Evolutionary conservation across 2,888 invertebrate genomes (phyloP).

Genomic region (Coleophora flavipennella): DNA sequence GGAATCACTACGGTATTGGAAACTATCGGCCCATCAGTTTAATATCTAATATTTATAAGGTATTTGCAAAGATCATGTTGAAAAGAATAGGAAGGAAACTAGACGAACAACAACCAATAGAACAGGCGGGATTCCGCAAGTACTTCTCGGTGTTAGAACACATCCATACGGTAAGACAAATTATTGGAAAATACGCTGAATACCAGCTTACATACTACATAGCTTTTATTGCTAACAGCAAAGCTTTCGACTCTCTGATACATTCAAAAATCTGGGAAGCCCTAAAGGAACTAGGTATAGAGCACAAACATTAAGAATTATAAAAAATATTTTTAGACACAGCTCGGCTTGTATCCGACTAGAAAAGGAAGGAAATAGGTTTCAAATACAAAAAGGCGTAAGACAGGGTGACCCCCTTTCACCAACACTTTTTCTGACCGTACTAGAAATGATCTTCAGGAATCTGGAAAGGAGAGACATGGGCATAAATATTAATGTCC

Average conservation of each 20-base stretch:
- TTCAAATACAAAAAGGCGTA: slow-evolving; percentile 12
- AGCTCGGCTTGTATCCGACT: slow-evolving; percentile 8
- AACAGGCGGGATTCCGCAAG: slow-evolving; percentile 6
- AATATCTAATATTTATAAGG: slow-evolving; percentile 8
- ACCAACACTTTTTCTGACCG: slow-evolving; percentile 10
- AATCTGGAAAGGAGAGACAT: slow-evolving; percentile 4
- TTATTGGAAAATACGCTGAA: slow-evolving; percentile 6
- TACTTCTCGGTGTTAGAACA: slow-evolving; percentile 8
- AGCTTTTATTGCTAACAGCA: no score
- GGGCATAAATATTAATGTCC: slow-evolving; percentile 7
- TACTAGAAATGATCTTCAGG: slow-evolving; percentile 8
- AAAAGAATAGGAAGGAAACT: slow-evolving; percentile 4
- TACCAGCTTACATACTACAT: slow-evolving; percentile 7
- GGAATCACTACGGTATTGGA: slow-evolving; percentile 2
- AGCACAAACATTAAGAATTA: slow-evolving; percentile 4
- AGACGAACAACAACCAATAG: slow-evolving; percentile 9
- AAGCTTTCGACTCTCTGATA: slow-evolving; percentile 6
- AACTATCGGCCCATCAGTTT: no score
- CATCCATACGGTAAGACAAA: slow-evolving; percentile 7
- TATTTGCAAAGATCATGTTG: slow-evolving; percentile 6
- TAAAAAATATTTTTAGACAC: slow-evolving; percentile 1
- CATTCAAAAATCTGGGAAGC: slow-evolving; percentile 3
- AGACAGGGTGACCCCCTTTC: slow-evolving; percentile 14
- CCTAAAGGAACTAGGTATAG: no score
- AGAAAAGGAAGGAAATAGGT: slow-evolving; percentile 7